Conservation (phyloP, 2,888 invertebrate genomes). For the Cephonodes hylas region DNA sequence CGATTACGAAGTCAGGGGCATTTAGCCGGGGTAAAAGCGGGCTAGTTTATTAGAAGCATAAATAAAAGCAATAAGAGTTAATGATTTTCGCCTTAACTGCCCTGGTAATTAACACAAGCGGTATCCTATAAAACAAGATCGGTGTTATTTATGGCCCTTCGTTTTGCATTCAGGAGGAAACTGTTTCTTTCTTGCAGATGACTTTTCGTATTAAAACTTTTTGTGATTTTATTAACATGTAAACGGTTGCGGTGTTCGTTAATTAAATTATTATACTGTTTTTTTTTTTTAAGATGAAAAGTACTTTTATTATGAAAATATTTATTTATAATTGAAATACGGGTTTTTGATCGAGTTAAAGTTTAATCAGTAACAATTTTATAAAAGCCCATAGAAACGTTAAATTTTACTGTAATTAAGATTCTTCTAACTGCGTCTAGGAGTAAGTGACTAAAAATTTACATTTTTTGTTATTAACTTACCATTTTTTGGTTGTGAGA, state of each 20-base stretch:
- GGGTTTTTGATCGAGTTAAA: no score
- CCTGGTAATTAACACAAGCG: constrained; percentile 16
- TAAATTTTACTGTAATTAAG: no score
- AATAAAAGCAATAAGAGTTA: constrained; percentile 23
- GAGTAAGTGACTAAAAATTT: no score
- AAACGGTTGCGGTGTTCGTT: neutral
- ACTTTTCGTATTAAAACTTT: neutral
- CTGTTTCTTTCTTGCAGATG: neutral
- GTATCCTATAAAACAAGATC: constrained; percentile 11
- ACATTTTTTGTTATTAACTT: no score
- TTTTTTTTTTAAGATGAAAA: neutral
- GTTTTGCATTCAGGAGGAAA: constrained; percentile 6
- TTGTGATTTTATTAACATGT: neutral
- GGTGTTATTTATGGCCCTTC: neutral
- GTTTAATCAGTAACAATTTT: no score
- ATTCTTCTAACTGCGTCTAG: no score
- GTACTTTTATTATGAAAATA: neutral
- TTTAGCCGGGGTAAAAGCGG: neutral
- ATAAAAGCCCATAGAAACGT: no score
- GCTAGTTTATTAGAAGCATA: constrained; percentile 20
- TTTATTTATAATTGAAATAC: no score
- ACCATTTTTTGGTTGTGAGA: no score
- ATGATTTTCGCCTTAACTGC: constrained; percentile 21
- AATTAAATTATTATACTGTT: neutral
- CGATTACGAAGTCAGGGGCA: neutral